A percentile compares a stretch with the other conserved stretches of the same genome.
phyloP scores from a whole-genome alignment of 2,113 vertebrate genomes.

The Trematocara unimaculatum region DNA sequence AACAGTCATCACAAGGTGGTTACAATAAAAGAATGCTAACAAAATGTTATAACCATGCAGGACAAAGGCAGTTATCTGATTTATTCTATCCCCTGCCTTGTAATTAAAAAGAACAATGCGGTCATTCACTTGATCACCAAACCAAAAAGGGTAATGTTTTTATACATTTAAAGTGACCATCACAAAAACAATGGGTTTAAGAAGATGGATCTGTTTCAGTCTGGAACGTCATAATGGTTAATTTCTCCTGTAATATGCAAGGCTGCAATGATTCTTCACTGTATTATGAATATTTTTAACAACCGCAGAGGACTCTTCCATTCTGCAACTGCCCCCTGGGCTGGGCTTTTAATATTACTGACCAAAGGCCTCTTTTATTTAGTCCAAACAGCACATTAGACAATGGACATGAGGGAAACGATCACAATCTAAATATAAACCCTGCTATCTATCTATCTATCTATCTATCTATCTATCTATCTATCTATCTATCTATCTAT shows the following conservation, averaged over 20 bases:
- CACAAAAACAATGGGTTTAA: not conserved
- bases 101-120: not conserved
- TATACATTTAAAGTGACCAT: not conserved
- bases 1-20: not conserved
- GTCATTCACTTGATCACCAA: not conserved
- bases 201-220: not conserved
- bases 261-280: not conserved
- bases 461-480: not conserved
- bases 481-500: not conserved
- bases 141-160: not conserved
- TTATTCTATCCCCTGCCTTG: not conserved
- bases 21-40: not conserved
- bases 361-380: slow-evolving; percentile 50
- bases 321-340: slow-evolving; percentile 30
- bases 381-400: slow-evolving; percentile 23
- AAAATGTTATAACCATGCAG: not conserved
- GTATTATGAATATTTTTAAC: slow-evolving; percentile 34
- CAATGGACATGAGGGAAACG: slow-evolving; percentile 1
- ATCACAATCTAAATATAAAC: slow-evolving; percentile 26
- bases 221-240: not conserved
- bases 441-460: not conserved
- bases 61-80: not conserved
- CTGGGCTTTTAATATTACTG: slow-evolving; percentile 47
- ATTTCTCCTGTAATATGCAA: not conserved
- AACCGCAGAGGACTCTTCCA: slow-evolving; percentile 22